A percentile compares a stretch with the other conserved stretches of the same genome.
Conservation (phyloP, 2,113 vertebrate genomes). For the Pollimyrus isidori region DNA sequence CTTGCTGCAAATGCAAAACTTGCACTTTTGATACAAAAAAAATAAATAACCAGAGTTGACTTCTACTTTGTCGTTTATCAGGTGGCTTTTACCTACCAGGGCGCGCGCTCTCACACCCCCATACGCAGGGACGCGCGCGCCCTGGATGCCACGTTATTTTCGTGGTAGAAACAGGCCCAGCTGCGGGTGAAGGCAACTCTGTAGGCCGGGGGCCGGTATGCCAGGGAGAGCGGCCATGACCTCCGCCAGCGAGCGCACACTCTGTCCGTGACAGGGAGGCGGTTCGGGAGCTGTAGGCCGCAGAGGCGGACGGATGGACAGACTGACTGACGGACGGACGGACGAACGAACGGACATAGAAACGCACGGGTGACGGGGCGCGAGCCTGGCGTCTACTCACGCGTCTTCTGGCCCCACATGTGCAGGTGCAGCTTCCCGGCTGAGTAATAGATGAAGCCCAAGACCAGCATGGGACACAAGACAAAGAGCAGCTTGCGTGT, state of each 20-base stretch:
- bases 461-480: constrained; percentile 86
- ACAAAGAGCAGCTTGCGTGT: constrained; percentile 88
- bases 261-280: not conserved
- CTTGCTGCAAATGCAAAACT: not conserved
- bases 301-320: not conserved
- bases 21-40: not conserved
- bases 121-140: not conserved
- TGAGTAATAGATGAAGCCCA: constrained; percentile 93
- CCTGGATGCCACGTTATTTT: not conserved
- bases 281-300: not conserved
- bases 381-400: constrained; percentile 68
- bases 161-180: not conserved
- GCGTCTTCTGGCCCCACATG: constrained; percentile 81
- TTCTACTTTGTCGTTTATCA: not conserved
- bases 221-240: not conserved
- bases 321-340: not conserved
- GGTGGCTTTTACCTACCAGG: not conserved
- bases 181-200: not conserved
- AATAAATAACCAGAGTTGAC: not conserved
- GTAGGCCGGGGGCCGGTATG: not conserved
- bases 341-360: not conserved
- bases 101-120: not conserved
- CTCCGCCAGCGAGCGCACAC: not conserved
- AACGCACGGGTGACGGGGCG: not conserved
- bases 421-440: constrained; percentile 84